phyloP scores from a whole-genome alignment of 2,113 vertebrate genomes.

The Macroglossus sobrinus region DNA sequence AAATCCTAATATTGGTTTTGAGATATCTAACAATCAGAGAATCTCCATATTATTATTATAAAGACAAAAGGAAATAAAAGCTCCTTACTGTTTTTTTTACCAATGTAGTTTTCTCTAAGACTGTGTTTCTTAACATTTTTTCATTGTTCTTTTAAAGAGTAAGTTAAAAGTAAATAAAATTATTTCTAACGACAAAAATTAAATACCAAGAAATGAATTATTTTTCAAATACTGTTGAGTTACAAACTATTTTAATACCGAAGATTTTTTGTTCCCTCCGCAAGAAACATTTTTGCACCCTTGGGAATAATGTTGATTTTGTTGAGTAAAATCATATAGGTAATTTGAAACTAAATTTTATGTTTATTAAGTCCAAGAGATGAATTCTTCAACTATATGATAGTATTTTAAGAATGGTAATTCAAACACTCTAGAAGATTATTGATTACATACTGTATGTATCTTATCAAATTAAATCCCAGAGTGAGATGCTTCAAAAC shows the following conservation, averaged over 20 bases:
- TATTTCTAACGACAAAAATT: background rate
- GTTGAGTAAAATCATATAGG: background rate
- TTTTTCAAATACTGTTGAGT: background rate
- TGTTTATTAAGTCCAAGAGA: background rate
- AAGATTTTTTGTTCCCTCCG: background rate
- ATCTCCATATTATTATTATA: background rate
- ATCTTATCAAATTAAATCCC: background rate
- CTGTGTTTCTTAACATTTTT: background rate
- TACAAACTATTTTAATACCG: background rate
- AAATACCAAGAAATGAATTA: background rate
- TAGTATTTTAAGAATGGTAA: background rate
- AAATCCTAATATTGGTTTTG: background rate
- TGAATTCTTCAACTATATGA: background rate
- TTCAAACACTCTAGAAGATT: background rate
- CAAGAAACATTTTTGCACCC: background rate
- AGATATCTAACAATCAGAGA: background rate
- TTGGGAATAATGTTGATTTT: background rate
- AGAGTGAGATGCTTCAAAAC: background rate
- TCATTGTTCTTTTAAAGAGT: background rate
- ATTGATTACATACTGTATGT: background rate
- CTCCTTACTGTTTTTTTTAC: background rate
- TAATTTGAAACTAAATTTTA: background rate
- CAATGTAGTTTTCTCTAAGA: background rate
- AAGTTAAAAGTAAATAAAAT: background rate
- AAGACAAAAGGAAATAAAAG: background rate